Base-by-base conservation (phyloP, 2,888 invertebrate species). In the Chouioia cunea region DNA sequence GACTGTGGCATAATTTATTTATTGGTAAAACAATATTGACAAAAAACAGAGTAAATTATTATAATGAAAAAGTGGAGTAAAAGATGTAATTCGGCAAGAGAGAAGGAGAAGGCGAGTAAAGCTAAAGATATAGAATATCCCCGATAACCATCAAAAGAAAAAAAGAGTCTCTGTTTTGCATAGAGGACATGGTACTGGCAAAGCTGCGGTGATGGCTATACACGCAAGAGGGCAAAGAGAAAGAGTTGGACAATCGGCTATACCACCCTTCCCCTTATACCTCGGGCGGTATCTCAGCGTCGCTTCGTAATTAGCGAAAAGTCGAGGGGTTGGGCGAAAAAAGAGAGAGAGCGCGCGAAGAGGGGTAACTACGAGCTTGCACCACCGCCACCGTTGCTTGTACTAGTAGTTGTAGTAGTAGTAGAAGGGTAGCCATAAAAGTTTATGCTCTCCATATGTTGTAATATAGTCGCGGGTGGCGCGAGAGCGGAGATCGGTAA, bases 401-500 rank as follows among this genome's bases (percentile, higher is more conserved):
- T 10, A 36, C 6, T 36, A 36, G 36, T 27, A 6, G 27, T 27
- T 4, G 27, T 36, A 36, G 36, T 36, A 36, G 36, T 73, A 73
- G 83, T 82, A 83, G 83, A 84, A 85, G 83, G 83, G 84, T 83
- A 80, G 82, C 85, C 82, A 85, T 85, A 85, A 85, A 85, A 85
- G 85, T 85, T 85, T 85, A 85, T 85, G 85, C 80, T 83, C 83
- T 85, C 85, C 85, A 85, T 85, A 85, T 85, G 85, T 85, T 85
- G 85, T 85, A 85, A 85, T 85, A 85, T 83, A 85, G 84, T 85
- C 82, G 81, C 47, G 43, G 56, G 50, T 22, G 44, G 64, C 54
- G 79, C 79, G 77, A 76, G 81, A 77, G 79, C 79, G 81, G 83
- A 84, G 84, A 85, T 85, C 85, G 82, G 85, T 85, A 85, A 85